Conservation (phyloP, 1,140 invertebrate genomes). For the Lepidurus couesii region DNA sequence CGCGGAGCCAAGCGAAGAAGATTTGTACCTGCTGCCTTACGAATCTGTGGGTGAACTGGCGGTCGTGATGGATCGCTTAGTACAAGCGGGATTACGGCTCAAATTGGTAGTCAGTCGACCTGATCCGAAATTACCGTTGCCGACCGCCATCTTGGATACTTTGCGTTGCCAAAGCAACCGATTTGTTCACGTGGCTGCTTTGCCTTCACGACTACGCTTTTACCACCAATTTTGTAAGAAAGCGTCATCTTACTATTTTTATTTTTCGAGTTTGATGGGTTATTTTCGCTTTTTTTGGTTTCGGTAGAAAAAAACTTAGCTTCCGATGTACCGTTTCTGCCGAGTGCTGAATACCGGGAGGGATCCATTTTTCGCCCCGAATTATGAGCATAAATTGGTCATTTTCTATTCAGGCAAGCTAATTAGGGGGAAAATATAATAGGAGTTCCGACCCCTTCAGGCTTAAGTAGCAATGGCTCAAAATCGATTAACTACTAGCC, state of each 20-base stretch:
- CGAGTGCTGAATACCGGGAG: too few species aligned
- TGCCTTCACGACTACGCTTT: conserved; percentile 22
- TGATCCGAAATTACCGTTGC: neutral
- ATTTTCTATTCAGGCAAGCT: too few species aligned
- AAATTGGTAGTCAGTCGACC: conserved; percentile 26
- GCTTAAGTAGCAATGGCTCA: too few species aligned
- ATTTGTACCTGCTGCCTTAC: conserved; percentile 28
- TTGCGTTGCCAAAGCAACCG: conserved; percentile 13
- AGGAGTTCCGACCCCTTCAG: too few species aligned
- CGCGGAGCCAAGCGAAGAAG: neutral
- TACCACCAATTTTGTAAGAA: conserved; percentile 28
- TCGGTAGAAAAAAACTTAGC: too few species aligned
- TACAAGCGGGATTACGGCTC: conserved; percentile 16
- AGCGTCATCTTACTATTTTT: neutral
- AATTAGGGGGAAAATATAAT: too few species aligned
- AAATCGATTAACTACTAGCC: too few species aligned
- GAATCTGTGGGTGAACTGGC: conserved; percentile 28
- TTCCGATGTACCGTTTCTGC: too few species aligned
- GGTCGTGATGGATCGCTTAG: conserved; percentile 25
- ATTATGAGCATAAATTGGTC: too few species aligned
- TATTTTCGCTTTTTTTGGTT: too few species aligned
- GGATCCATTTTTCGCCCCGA: too few species aligned
- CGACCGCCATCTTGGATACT: neutral
- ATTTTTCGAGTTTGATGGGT: neutral
- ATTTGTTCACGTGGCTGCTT: conserved; percentile 24